These are phyloP conservation scores for Thryonomys swinderianus DNA, from an alignment of 2,113 vertebrate species.

Conservation along the genomic window DNA sequence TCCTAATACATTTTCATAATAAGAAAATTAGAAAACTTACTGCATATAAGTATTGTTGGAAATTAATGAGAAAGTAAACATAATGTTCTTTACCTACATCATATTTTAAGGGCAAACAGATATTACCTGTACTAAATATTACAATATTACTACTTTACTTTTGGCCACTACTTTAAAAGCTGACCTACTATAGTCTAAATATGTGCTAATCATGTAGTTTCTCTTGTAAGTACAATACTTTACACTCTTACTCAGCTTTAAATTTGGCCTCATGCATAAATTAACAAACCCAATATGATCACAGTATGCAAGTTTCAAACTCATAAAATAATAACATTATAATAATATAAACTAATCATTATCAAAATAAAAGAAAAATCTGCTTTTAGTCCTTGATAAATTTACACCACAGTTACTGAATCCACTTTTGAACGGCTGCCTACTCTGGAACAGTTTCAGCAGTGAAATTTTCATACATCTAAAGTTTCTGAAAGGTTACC, in stretches of 20 bases:
- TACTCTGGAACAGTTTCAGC: background rate
- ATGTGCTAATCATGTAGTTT: background rate
- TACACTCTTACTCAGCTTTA: background rate
- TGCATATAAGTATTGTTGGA: background rate
- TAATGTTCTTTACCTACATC: background rate
- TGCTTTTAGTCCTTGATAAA: background rate
- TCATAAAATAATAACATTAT: background rate
- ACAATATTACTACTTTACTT: background rate
- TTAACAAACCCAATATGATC: background rate
- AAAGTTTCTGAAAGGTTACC: background rate
- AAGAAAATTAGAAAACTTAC: background rate
- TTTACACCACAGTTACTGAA: background rate
- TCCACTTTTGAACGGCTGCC: background rate
- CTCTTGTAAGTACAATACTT: background rate
- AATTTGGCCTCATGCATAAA: background rate
- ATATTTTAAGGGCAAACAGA: background rate
- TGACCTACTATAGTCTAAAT: background rate
- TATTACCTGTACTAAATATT: background rate
- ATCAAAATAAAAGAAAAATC: background rate
- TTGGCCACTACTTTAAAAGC: background rate
- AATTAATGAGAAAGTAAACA: conserved; percentile 1
- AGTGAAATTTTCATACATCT: background rate
- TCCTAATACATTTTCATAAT: background rate
- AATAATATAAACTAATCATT: background rate
- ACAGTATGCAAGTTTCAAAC: background rate